Evolutionary conservation across 2,113 vertebrate genomes (phyloP), one percentile per base, ranked within the genome.

Genomic region (Mastomys coucha): DNA sequence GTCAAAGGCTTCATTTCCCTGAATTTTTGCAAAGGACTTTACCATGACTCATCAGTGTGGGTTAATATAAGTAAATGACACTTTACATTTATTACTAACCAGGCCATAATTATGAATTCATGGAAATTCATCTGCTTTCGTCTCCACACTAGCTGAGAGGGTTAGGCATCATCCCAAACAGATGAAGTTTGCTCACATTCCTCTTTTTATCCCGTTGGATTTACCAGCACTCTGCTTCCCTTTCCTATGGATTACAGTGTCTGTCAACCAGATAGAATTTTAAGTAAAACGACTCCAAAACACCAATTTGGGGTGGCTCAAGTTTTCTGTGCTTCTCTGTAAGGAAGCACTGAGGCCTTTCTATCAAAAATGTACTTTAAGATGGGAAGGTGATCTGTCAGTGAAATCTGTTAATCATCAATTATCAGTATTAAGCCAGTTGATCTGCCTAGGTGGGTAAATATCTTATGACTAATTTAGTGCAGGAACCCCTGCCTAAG

Each of bases 11-110:
- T 95, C 26, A 39, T 58, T 93, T 94, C 82, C 88, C 58, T 76
- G 39, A 92, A 14, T 45, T 91, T 90, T 91, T 28, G 60, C 11
- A 91, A 94, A 94, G 92, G 45, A 0, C 73, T 39, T 75, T 80
- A 56, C 70, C 78, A 75, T 78, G 86, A 92, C 33, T 97, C 89
- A 97, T 88, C 36, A 67, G 16, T 78, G 58, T 49, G 58, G 39
- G 6, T 70, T 97, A 84, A 51, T 8, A n/a, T 73, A 95, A 84
- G 31, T 73, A 92, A 58, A 80, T 58, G 60, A 70, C 16, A 3
- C 63, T 94, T 85, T 88, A 76, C 31, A 76, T 94, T 81, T n/a
- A 81, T 93, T 95, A 77, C 17, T 80, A 72, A 95, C 3, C 20
- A 72, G 7, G 12, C 7, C 31, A 80, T 91, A 91, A 86, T 95